Base-by-base conservation (phyloP, 2,113 vertebrate genomes). In the Zapornia atra region DNA sequence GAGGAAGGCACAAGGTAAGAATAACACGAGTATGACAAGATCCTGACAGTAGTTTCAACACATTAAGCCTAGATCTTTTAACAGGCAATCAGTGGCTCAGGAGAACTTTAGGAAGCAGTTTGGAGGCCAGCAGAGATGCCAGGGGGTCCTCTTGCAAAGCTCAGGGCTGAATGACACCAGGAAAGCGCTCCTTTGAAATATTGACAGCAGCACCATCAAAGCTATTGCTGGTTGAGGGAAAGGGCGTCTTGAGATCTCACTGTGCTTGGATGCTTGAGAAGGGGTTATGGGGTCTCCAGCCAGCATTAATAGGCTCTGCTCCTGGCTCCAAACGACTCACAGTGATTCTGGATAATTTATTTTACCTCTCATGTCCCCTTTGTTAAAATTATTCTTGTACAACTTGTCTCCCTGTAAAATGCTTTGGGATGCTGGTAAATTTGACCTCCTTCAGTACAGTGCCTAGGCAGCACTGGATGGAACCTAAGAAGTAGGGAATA, bases 31-130 rank as follows among this genome's bases (percentile, higher is more conserved):
- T 22, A 29, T 83, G 73, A 88, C 78, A 79, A 76, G 73, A 68
- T 94, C 72, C 28, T 78, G 80, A 73, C 80, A 82, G 82, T 57
- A 46, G 33, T 87, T 94, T 94, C 92, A 66, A 82, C 75, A 88
- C 61, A 42, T 11, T 34, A 18, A 61, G 57, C 61, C 78, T 36
- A 24, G 25, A 15, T 63, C 40, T 82, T 87, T 87, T 73, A 82
- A 19, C 54, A 85, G 63, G 77, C 25, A 69, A 26, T 44, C 31
- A 34, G 7, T 9, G 46, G 65, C 64, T 90, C 44, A 51, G 50
- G 1, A 73, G 75, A 80, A 71, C 33, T 92, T 77, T 60, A n/a
- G 33, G 60, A 70, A 78, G 88, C 33, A 77, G 61, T 68, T 38
- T 70, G 68, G 31, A 93, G 76, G 60, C 88, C 80, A 92, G 10